Conservation (phyloP, 1,140 invertebrate species). For the Drosophila orena region DNA sequence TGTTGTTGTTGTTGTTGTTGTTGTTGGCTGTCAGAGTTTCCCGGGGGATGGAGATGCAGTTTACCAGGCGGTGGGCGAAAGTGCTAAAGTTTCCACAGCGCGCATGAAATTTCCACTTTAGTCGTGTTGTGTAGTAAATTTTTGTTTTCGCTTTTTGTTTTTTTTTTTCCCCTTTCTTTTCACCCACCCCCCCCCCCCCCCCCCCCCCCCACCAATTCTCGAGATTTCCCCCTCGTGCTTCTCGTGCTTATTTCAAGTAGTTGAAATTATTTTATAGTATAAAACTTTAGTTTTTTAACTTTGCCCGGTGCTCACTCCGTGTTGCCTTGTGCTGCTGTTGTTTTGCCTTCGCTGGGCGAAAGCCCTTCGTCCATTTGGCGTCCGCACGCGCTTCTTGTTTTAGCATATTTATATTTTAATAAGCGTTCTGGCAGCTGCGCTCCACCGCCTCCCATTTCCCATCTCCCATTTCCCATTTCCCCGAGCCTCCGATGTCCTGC, state of each 20-base stretch:
- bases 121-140: conserved; percentile 72
- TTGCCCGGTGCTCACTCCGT: conserved; percentile 31
- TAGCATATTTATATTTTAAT: conserved; percentile 84
- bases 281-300: conserved; percentile 83
- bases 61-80: conserved; percentile 17
- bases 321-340: conserved; percentile 10
- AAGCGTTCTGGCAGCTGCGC: conserved; percentile 80
- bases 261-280: conserved; percentile 83
- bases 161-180: neutral
- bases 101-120: conserved; percentile 81
- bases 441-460: conserved; percentile 37
- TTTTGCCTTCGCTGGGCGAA: conserved; percentile 33
- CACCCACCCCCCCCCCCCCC: neutral
- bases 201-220: neutral
- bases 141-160: conserved; percentile 50
- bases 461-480: neutral
- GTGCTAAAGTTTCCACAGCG: conserved; percentile 78
- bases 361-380: conserved; percentile 56
- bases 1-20: neutral
- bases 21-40: conserved; percentile 49
- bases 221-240: conserved; percentile 33
- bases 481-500: conserved; percentile 44
- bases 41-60: conserved; percentile 14
- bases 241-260: conserved; percentile 76
- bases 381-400: conserved; percentile 64